phyloP scores from a whole-genome alignment of 2,797 vertebrate species.

The Scarus forsteni region DNA sequence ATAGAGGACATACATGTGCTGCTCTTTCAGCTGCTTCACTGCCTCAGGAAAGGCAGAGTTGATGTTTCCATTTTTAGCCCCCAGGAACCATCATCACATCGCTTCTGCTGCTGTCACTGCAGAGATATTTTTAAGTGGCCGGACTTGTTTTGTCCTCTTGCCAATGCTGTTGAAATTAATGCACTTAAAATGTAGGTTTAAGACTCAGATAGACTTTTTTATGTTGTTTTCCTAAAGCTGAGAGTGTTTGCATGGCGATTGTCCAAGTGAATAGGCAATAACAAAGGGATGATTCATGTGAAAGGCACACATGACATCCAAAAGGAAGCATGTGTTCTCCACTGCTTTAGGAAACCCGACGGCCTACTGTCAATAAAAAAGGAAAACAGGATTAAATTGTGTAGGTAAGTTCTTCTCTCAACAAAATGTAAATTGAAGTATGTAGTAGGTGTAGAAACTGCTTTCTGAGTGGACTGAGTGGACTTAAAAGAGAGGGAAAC shows the following conservation, averaged over 20 bases:
- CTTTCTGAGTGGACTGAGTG: not conserved
- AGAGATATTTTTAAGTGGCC: not conserved
- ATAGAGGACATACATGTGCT: constrained; percentile 27
- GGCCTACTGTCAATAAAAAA: not conserved
- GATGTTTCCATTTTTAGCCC: constrained; percentile 47
- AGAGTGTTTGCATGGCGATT: constrained; percentile 10
- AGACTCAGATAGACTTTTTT: not conserved
- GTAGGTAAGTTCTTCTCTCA: not conserved
- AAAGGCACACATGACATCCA: constrained; percentile 10
- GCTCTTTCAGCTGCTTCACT: constrained; percentile 19
- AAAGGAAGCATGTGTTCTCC: constrained; percentile 10
- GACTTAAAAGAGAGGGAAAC: constrained; percentile 29
- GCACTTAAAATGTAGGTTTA: not conserved
- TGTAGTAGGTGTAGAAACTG: constrained; percentile 1
- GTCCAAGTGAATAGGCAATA: constrained; percentile 15
- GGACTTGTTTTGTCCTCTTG: constrained; percentile 1
- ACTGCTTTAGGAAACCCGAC: not conserved
- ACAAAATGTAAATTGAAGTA: not conserved
- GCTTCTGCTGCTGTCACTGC: not conserved
- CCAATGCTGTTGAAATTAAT: not conserved
- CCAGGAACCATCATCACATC: not conserved
- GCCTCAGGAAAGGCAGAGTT: constrained; percentile 23
- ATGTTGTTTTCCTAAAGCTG: not conserved
- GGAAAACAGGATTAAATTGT: not conserved
- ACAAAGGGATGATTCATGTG: constrained; percentile 47